phyloP scores from a whole-genome alignment of 2,797 vertebrate genomes.

The Peromyscus nudipes region DNA sequence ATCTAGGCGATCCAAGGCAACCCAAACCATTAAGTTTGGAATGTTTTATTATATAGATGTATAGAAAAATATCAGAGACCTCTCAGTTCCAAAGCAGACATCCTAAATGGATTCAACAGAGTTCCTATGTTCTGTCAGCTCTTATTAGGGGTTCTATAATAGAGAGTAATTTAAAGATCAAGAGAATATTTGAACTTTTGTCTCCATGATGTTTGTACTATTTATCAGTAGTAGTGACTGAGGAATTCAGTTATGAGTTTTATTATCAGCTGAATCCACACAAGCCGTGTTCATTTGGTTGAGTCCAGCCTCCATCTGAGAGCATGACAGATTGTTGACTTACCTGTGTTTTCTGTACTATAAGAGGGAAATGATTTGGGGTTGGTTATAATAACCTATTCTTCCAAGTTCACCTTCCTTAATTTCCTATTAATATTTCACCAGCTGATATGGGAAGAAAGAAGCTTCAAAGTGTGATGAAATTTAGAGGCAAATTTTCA shows the following conservation, averaged over 20 bases:
- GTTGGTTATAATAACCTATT: not conserved
- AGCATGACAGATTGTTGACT: not conserved
- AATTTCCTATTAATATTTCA: not conserved
- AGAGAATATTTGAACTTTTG: conserved; percentile 22
- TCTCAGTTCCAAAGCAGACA: not conserved
- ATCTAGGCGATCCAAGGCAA: not conserved
- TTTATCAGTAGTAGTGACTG: not conserved
- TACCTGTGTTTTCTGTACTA: not conserved
- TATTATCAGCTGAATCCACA: not conserved
- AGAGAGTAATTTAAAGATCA: not conserved
- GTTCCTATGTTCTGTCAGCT: not conserved
- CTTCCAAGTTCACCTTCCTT: not conserved
- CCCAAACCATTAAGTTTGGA: not conserved
- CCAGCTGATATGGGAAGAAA: not conserved
- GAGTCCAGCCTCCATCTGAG: not conserved
- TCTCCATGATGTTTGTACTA: not conserved
- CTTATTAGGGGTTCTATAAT: not conserved
- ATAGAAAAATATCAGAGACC: not conserved
- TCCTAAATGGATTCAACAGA: not conserved
- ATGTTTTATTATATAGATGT: not conserved
- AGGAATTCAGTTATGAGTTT: not conserved
- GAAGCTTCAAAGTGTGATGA: not conserved
- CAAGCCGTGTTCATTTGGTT: not conserved
- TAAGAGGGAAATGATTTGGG: not conserved
- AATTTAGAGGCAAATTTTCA: not conserved